These are phyloP conservation scores for Rhynchomys soricoides DNA, from an alignment of 2,113 vertebrate species.

Conservation along the genomic window DNA sequence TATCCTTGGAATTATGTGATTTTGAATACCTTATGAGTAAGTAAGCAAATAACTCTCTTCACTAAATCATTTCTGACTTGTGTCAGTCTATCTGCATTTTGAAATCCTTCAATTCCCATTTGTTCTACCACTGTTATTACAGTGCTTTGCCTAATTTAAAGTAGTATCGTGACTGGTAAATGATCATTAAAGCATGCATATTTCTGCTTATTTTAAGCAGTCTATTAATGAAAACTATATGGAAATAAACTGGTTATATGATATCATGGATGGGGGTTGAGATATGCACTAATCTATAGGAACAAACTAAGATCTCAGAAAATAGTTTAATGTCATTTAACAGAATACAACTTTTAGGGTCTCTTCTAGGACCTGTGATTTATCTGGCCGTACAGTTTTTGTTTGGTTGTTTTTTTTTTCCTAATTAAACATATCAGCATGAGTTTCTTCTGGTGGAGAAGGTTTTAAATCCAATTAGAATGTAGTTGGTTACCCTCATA, in stretches of 20 bases:
- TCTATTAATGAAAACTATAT: not conserved
- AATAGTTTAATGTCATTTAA: not conserved
- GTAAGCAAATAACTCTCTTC: not conserved
- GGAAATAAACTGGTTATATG: not conserved
- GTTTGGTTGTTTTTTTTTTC: not conserved
- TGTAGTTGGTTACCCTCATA: not conserved
- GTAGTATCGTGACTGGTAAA: not conserved
- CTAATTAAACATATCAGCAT: not conserved
- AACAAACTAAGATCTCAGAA: not conserved
- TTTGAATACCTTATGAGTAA: not conserved
- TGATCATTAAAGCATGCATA: not conserved
- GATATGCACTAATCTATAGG: not conserved
- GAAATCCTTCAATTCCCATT: not conserved
- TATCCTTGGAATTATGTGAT: not conserved
- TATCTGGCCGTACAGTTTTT: not conserved
- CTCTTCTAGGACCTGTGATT: not conserved
- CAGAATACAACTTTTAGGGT: not conserved
- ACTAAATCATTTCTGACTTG: not conserved
- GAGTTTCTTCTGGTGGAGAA: not conserved
- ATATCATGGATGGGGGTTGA: not conserved
- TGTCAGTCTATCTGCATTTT: not conserved
- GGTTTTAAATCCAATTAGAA: not conserved
- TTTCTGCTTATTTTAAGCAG: not conserved
- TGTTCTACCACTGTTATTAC: not conserved
- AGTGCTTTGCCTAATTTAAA: slow-evolving; percentile 30